Evolutionary conservation across 2,888 invertebrate genomes (phyloP).

Genomic region (Caenorhabditis imperialis): DNA sequence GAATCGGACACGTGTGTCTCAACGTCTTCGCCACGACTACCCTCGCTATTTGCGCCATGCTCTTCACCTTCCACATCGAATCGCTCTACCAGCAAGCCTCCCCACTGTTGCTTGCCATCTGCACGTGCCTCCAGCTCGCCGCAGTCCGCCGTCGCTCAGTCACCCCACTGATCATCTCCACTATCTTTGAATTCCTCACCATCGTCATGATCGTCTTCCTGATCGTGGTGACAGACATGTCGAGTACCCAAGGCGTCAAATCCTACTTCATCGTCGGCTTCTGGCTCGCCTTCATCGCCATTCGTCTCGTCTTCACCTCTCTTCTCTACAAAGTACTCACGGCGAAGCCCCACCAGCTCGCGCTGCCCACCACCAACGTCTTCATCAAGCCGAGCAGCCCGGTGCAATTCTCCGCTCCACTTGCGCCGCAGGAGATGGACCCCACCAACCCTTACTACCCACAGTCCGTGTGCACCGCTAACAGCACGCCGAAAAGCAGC

Average conservation of each 20-base stretch:
- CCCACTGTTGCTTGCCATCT: constrained; percentile 11
- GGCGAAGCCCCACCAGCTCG: constrained; percentile 18
- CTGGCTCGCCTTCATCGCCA: constrained; percentile 1
- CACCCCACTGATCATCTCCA: constrained; percentile 21
- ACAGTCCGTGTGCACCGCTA: constrained; percentile 44
- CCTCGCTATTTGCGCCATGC: constrained; percentile 1
- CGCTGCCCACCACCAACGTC: constrained; percentile 32
- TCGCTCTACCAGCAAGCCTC: not conserved
- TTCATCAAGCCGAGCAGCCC: constrained; percentile 44
- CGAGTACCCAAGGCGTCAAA: not conserved
- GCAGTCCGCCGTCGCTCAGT: constrained; percentile 26
- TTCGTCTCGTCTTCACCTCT: constrained; percentile 21
- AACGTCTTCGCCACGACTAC: constrained; percentile 21
- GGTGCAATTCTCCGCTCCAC: constrained; percentile 36
- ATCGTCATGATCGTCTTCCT: constrained; percentile 5
- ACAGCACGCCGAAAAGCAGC: constrained; percentile 1
- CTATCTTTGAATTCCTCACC: constrained; percentile 8
- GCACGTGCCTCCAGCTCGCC: constrained; percentile 44
- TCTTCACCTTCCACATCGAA: not conserved
- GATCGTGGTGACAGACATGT: not conserved
- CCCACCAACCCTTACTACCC: constrained; percentile 51
- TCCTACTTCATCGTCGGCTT: not conserved
- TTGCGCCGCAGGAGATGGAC: constrained; percentile 47
- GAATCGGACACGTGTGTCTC: constrained; percentile 36
- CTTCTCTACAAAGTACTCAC: constrained; percentile 35